Conservation (phyloP, 2,797 vertebrate genomes). For the Yasuhikotakia modesta region DNA sequence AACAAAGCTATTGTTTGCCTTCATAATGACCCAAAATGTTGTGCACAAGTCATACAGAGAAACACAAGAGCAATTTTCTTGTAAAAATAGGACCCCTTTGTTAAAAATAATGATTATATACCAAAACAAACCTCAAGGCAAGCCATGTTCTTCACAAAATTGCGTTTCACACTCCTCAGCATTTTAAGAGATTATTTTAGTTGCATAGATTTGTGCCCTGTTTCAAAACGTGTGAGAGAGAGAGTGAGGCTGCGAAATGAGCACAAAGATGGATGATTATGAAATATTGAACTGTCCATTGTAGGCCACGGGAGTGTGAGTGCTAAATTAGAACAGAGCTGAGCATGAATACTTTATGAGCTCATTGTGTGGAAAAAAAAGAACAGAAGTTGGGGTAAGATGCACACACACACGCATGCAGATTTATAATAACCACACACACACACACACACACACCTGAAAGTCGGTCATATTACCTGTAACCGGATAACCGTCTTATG, state of each 20-base stretch:
- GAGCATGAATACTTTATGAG: conserved; percentile 75
- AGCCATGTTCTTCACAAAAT: not conserved
- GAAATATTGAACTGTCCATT: conserved; percentile 24
- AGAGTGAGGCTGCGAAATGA: conserved; percentile 34
- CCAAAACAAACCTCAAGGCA: not conserved
- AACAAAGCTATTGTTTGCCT: too few species aligned
- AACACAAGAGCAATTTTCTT: too few species aligned
- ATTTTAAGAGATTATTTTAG: conserved; percentile 47
- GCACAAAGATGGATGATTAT: conserved; percentile 35
- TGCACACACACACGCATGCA: conserved; percentile 9
- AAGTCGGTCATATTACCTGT: conserved; percentile 70
- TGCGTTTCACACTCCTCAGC: not conserved
- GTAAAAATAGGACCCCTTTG: too few species aligned
- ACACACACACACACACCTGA: conserved; percentile 47
- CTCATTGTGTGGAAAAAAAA: conserved; percentile 70
- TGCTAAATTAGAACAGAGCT: conserved; percentile 47
- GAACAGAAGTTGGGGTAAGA: conserved; percentile 69
- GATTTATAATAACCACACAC: conserved; percentile 16
- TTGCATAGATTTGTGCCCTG: conserved; percentile 4
- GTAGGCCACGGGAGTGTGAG: conserved; percentile 32
- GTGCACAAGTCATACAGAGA: too few species aligned
- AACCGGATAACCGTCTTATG: conserved; percentile 74
- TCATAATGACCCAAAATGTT: too few species aligned
- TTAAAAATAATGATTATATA: too few species aligned
- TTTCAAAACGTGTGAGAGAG: not conserved